Conservation (phyloP, 2,797 vertebrate genomes). For the Dicrostonyx torquatus region DNA sequence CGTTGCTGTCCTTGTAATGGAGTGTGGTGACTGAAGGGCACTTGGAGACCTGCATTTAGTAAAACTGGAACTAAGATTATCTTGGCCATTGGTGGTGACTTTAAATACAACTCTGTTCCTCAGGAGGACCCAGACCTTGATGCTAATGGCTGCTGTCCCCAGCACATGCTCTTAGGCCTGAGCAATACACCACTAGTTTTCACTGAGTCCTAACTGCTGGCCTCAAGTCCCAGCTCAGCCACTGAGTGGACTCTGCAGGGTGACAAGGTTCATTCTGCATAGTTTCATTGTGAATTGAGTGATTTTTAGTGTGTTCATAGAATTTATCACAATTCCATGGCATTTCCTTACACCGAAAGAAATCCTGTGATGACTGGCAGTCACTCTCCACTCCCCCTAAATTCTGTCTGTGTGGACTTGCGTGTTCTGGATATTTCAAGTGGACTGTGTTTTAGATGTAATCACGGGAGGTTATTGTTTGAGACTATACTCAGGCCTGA, state of each 20-base stretch:
- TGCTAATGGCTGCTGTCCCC: neutral
- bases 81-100: neutral
- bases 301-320: neutral
- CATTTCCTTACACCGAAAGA: neutral
- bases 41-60: neutral
- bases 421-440: neutral
- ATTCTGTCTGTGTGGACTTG: neutral
- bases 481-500: neutral
- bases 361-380: neutral
- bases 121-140: neutral
- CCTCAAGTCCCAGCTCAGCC: neutral
- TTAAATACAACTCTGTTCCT: neutral
- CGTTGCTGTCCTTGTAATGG: neutral
- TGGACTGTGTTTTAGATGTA: neutral
- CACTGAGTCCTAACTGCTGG: neutral
- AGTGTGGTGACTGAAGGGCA: neutral
- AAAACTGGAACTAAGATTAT: neutral
- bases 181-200: neutral
- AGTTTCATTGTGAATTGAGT: neutral
- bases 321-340: neutral
- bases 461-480: neutral
- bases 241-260: no score
- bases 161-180: no score
- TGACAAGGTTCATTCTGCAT: neutral
- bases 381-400: neutral